Evolutionary conservation across 2,888 invertebrate species (phyloP).

Genomic region (Limnephilus rhombicus): DNA sequence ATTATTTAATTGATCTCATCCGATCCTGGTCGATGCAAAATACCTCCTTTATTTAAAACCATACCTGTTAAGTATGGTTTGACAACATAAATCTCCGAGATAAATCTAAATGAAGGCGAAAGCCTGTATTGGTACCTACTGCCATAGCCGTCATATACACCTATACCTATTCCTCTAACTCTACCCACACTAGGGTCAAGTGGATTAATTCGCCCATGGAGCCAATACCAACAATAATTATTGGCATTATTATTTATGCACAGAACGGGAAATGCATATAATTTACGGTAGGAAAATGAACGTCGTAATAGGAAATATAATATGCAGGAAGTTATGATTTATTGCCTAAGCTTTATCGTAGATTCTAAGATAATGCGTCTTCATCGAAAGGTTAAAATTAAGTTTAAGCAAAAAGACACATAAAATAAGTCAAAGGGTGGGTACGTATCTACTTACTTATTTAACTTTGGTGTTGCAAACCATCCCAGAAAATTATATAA

Average conservation of each 20-base stretch:
- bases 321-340: not conserved
- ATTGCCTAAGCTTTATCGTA: not conserved
- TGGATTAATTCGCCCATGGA: conserved; percentile 14
- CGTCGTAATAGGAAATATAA: not conserved
- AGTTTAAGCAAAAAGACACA: no score
- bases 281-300: not conserved
- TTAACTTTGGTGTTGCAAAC: no score
- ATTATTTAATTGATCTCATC: not conserved
- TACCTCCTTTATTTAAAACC: not conserved
- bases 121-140: not conserved
- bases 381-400: no score
- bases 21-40: not conserved
- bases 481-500: no score
- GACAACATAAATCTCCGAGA: not conserved
- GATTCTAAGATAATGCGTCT: no score
- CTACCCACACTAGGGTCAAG: not conserved
- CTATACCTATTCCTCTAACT: not conserved
- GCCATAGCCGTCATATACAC: not conserved
- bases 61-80: not conserved
- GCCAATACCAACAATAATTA: not conserved
- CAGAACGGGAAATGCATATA: not conserved
- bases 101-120: not conserved
- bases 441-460: no score
- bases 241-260: not conserved
- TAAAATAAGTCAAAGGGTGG: no score